phyloP scores from a whole-genome alignment of 2,888 invertebrate species.

The Ryuthela nishihirai region DNA sequence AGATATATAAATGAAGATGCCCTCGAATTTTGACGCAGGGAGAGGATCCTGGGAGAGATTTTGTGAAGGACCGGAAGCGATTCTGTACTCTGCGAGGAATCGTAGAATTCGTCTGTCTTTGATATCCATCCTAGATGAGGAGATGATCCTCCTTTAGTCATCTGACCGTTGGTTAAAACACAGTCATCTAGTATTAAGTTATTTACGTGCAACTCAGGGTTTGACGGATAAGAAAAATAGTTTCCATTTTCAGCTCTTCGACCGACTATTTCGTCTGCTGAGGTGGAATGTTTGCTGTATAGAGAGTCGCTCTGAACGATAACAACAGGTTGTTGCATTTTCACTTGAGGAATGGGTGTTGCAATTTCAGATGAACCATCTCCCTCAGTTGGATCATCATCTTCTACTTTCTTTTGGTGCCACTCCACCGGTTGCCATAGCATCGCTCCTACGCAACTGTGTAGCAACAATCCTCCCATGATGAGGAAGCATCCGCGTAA shows the following conservation, averaged over 20 bases:
- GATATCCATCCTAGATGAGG: conserved; percentile 17
- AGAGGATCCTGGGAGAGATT: conserved; percentile 2
- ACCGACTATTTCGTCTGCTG: no score
- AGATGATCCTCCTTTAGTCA: conserved; percentile 24
- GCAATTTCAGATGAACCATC: no score
- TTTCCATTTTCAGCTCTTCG: no score
- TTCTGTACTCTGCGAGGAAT: conserved; percentile 32
- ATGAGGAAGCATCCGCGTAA: conserved; percentile 38
- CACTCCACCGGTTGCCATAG: conserved; percentile 39
- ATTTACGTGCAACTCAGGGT: no score
- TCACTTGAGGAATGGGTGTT: no score
- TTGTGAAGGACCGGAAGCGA: conserved; percentile 19
- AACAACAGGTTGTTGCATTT: no score
- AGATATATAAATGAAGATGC: conserved; percentile 37
- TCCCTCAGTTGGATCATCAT: no score
- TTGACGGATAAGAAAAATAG: no score
- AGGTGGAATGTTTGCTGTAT: no score
- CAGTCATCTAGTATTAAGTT: no score
- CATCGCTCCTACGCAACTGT: conserved; percentile 56
- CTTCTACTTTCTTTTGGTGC: conserved; percentile 25
- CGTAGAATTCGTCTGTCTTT: conserved; percentile 17
- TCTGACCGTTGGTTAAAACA: conserved; percentile 1
- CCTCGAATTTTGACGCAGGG: conserved; percentile 7
- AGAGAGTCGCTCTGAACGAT: no score
- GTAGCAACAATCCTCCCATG: conserved; percentile 36